Percentiles rank a stretch among this genome's conserved stretches.
phyloP scores from a whole-genome alignment of 2,797 vertebrate genomes.

The Muscicapa striata region DNA sequence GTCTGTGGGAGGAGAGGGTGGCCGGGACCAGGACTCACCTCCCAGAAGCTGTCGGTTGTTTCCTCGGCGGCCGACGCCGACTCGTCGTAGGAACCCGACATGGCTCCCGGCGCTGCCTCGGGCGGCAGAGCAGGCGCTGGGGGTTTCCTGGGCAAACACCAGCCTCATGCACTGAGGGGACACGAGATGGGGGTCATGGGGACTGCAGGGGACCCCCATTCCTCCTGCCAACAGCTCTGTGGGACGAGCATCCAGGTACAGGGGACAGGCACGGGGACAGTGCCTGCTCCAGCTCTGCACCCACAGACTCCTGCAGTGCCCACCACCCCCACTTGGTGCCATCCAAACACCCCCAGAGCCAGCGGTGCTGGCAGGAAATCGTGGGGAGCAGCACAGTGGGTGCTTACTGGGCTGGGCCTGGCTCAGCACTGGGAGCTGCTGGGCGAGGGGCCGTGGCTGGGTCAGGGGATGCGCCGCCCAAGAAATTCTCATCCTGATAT shows the following conservation, averaged over 20 bases:
- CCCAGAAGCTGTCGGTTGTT: slow-evolving; percentile 98
- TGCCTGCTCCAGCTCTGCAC: rapidly evolving
- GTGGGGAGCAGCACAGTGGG: rapidly evolving
- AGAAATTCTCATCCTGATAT: slow-evolving; percentile 25
- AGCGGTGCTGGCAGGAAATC: rapidly evolving
- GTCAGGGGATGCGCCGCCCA: background rate
- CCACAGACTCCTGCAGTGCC: background rate
- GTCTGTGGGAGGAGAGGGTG: rapidly evolving
- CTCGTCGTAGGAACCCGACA: slow-evolving; percentile 97
- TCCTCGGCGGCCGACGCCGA: slow-evolving; percentile 85
- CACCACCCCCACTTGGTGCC: background rate
- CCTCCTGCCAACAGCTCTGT: rapidly evolving
- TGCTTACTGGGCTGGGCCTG: rapidly evolving
- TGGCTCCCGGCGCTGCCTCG: slow-evolving; percentile 75
- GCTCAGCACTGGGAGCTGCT: background rate
- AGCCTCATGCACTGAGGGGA: slow-evolving; percentile 83
- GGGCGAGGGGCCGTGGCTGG: rapidly evolving
- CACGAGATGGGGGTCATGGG: background rate
- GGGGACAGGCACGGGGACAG: background rate
- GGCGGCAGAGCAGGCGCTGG: background rate
- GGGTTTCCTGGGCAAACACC: background rate
- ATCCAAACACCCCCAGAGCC: background rate
- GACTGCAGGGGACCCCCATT: background rate
- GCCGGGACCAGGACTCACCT: slow-evolving; percentile 77
- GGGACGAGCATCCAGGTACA: rapidly evolving